Evolutionary conservation across 2,888 invertebrate species (phyloP).

Genomic region (Cheilosia pagana): DNA sequence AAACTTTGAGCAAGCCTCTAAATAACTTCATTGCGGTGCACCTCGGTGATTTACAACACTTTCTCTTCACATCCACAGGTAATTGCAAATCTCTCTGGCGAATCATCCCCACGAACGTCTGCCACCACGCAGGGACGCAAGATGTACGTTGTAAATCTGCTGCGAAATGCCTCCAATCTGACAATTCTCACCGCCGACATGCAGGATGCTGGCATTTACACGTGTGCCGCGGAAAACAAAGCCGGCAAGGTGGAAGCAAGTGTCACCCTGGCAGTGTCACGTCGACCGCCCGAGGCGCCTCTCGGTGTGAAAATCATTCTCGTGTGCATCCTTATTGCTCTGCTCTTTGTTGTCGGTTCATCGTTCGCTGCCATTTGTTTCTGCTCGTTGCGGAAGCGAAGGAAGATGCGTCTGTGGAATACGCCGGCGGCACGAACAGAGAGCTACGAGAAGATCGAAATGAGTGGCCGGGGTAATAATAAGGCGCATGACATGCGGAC

Average conservation of each 20-base stretch:
- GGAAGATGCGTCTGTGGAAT: constrained; percentile 85
- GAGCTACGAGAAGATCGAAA: constrained; percentile 92
- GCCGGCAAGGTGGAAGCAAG: constrained; percentile 91
- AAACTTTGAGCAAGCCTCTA: constrained; percentile 17
- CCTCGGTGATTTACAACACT: constrained; percentile 27
- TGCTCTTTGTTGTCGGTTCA: constrained; percentile 87
- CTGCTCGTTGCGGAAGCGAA: constrained; percentile 85
- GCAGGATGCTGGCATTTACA: constrained; percentile 90
- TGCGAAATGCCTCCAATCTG: constrained; percentile 89
- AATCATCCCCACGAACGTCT: constrained; percentile 79
- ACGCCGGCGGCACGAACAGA: constrained; percentile 85
- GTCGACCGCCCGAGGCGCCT: constrained; percentile 86
- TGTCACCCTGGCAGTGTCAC: constrained; percentile 89
- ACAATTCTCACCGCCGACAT: constrained; percentile 89
- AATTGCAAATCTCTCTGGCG: constrained; percentile 86
- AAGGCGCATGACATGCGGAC: constrained; percentile 77
- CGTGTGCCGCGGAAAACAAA: constrained; percentile 91
- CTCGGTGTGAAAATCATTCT: constrained; percentile 86
- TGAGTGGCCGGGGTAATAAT: constrained; percentile 84
- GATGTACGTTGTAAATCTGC: constrained; percentile 87
- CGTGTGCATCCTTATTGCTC: constrained; percentile 88
- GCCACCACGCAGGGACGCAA: constrained; percentile 85
- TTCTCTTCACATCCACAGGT: constrained; percentile 41
- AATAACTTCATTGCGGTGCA: constrained; percentile 41
- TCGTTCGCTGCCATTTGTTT: constrained; percentile 88